Base-by-base conservation (phyloP, 2,113 vertebrate genomes). In the Gymnarchus niloticus region DNA sequence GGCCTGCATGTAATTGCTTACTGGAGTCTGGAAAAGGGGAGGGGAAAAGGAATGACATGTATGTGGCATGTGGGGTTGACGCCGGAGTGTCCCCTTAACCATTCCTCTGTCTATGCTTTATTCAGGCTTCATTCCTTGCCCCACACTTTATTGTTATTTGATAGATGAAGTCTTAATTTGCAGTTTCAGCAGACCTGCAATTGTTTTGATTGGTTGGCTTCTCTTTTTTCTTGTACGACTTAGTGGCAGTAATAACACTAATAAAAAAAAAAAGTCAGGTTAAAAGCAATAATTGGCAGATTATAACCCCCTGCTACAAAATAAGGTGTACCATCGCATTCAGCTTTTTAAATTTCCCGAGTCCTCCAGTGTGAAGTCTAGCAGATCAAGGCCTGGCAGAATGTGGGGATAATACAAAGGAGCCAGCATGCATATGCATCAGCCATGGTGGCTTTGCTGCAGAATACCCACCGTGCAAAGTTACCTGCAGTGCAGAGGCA, bases 1-100 rank as follows among this genome's bases (percentile, higher is more conserved):
- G 49, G 91, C 91, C 86, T 87, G 88, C 87, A 88, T 90, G 91
- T 93, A 95, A 95, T 95, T 93, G 93, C 91, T 95, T 92, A 91
- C 88, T 93, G 87, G 89, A 9, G 87, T 87, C 78, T 89, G 92
- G 93, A 92, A 92, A 95, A 88, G 87, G 90, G 91, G 84, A 89
- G 65, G n/a, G n/a, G 92, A 90, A 93, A 93, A 86, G 89, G 90
- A 92, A 88, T 88, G 91, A 89, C 88, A 87, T 56, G 88, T 91
- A 85, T 92, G 88, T 92, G 87, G 89, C 89, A 87, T n/a, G 37
- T 56, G 54, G 73, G 54, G 83, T 56, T 92, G 90, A 87, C 69
- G 6, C 49, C 5, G 41, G 89, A 9, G 56, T 69, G n/a, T n/a
- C n/a, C n/a, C n/a, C n/a, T n/a, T n/a, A n/a, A n/a, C n/a, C n/a